Base-by-base conservation (phyloP, 1,140 invertebrate species). In the Cotesia typhae region DNA sequence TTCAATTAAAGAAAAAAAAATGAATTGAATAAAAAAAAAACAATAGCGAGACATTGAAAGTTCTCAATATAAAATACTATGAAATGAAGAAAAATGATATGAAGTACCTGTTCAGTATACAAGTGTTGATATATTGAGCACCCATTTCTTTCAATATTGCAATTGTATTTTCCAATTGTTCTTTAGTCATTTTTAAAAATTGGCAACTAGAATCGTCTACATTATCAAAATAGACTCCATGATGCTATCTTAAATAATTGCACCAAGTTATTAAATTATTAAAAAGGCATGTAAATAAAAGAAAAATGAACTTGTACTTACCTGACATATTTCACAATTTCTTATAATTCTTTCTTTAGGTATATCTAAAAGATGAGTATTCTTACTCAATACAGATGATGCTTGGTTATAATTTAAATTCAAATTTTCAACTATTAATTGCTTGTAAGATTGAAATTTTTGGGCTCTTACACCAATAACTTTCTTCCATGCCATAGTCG, bases 101-200 rank as follows among this genome's bases (percentile, higher is more conserved):
- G 4, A 28, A 35, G 2, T 72, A 72, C 70, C 14, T 60, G 7
- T 5, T 35, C 3, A 72, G 5, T 41, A 72, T 72, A 1, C 4
- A 10, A 37, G 70, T 41, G 12, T 7, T 28, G 12, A 72, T 67
- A 12, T 67, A 51, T 41, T 67, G 4, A 2, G 55, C 70, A 7
- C 70, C 70, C 64, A 72, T 72, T 57, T 72, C 70, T n/a, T 51
- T 41, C 17, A 72, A 51, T 41, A 67, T n/a, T 28, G 41, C 6
- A 38, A 72, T 67, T 28, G 53, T 57, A n/a, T 67, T 60, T 28
- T 36, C 17, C 14, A 72, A 36, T 47, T 66, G 52, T 4, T 67
- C 38, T 55, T 72, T 17, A 67, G 3, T 47, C 7, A 72, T 35
- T 38, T 67, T 10, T 5, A 72, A 41, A n/a, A 72, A 72, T 28